Evolutionary conservation across 2,797 vertebrate genomes (phyloP).

Genomic region (Gallinago stenura): DNA sequence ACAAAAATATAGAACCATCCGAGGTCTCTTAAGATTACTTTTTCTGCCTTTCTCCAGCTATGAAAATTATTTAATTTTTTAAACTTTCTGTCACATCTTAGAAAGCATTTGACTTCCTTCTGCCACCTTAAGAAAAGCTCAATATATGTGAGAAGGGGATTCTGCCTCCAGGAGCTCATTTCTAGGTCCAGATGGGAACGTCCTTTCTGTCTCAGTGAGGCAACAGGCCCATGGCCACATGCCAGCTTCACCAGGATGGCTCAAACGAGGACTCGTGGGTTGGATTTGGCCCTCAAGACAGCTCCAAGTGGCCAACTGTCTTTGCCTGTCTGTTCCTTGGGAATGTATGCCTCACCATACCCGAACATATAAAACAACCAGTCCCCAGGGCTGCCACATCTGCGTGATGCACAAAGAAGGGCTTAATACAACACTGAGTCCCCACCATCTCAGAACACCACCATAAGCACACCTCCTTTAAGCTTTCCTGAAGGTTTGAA

Average conservation of each 20-base stretch:
- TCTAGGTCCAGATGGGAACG: neutral
- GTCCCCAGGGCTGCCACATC: neutral
- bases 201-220: neutral
- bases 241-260: neutral
- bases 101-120: neutral
- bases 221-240: neutral
- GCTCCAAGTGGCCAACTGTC: neutral
- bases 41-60: neutral
- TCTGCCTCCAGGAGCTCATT: neutral
- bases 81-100: neutral
- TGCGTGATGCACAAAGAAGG: neutral
- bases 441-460: neutral
- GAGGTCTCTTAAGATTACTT: neutral
- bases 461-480: neutral
- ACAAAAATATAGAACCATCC: neutral
- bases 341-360: fast-evolving
- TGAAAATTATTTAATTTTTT: neutral
- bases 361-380: neutral
- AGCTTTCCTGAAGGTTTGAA: neutral
- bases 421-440: neutral
- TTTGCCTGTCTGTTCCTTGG: neutral
- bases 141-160: neutral
- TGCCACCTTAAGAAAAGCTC: neutral
- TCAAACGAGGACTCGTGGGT: fast-evolving
- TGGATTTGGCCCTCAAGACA: neutral